Percentiles rank a stretch among this genome's conserved stretches.
Conservation (phyloP, 2,888 invertebrate genomes). For the Tortricodes alternella region DNA sequence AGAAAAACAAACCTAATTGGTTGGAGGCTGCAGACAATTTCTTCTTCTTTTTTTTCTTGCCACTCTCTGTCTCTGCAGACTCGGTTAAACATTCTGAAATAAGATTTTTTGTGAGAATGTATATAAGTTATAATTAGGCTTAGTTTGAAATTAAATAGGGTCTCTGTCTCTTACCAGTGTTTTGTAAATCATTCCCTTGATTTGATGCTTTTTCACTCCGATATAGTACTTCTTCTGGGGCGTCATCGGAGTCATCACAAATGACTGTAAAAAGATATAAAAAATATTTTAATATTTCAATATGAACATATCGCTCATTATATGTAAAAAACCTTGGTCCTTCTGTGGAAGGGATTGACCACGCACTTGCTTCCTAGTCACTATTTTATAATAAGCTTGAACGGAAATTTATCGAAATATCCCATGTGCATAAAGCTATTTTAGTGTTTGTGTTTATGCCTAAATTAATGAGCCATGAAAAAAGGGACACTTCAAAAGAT, state of each 20-base stretch:
- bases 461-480: too few species aligned
- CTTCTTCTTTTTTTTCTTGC: conserved; percentile 31
- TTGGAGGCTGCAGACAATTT: conserved; percentile 1
- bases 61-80: background rate
- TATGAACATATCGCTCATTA: too few species aligned
- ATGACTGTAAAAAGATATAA: conserved; percentile 28
- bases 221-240: conserved; percentile 46
- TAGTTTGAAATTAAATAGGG: too few species aligned
- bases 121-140: background rate
- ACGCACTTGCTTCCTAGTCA: too few species aligned
- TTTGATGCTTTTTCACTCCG: conserved; percentile 37
- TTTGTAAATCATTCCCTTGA: conserved; percentile 1
- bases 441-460: too few species aligned
- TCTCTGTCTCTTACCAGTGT: conserved; percentile 19
- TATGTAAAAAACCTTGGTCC: too few species aligned
- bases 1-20: background rate
- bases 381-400: too few species aligned
- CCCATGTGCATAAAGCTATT: too few species aligned
- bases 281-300: too few species aligned
- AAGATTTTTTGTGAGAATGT: background rate
- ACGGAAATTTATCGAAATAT: too few species aligned
- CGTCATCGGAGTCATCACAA: conserved; percentile 36
- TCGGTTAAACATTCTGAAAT: conserved; percentile 6
- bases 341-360: too few species aligned
- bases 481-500: too few species aligned